Percentiles rank a stretch among this genome's conserved stretches.
Evolutionary conservation across 2,113 vertebrate genomes (phyloP).

Genomic region (Dicerorhinus sumatrensis): DNA sequence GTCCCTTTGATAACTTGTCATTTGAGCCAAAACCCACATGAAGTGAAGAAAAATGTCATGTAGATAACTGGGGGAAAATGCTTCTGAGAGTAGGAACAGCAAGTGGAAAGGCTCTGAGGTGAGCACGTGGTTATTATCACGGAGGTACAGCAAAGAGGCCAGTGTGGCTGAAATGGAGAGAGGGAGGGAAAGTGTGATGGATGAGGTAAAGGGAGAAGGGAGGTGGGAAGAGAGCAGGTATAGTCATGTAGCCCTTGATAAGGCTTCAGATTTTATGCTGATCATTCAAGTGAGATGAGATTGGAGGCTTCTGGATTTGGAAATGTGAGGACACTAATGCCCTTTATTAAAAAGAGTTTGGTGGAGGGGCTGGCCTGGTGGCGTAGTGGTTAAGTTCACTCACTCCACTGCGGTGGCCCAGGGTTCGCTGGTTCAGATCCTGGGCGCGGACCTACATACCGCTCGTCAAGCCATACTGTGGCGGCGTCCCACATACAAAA

Average conservation of each 20-base stretch:
- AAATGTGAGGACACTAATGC: not conserved
- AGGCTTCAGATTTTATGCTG: not conserved
- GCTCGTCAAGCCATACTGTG: no score
- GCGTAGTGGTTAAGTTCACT: no score
- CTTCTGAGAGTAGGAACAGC: not conserved
- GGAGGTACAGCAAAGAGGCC: not conserved
- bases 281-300: not conserved
- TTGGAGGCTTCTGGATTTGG: not conserved
- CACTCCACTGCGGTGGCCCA: no score
- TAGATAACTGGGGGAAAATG: not conserved
- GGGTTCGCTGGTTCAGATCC: no score
- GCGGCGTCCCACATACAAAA: no score
- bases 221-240: not conserved
- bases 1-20: not conserved
- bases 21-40: conserved; percentile 33
- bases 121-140: not conserved
- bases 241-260: not conserved
- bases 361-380: not conserved
- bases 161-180: not conserved
- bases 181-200: not conserved
- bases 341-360: not conserved
- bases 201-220: not conserved
- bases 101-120: not conserved
- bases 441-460: no score
- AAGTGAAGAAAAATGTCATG: not conserved